Conservation (phyloP, 2,888 invertebrate species). For the Leptinotarsa haldemani region DNA sequence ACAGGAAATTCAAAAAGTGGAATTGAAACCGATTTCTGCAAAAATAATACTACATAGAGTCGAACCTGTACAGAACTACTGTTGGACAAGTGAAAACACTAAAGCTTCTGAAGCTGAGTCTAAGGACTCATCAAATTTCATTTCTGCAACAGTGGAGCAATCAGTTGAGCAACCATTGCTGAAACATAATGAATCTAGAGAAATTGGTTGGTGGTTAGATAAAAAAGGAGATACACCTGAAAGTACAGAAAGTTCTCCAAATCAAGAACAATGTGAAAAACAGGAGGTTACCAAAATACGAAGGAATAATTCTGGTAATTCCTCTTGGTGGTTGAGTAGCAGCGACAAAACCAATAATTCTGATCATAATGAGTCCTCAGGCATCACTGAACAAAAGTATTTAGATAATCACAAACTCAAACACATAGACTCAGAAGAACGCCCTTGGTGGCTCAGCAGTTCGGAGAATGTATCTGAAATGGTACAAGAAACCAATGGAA, state of each 20-base stretch:
- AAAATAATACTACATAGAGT: constrained; percentile 60
- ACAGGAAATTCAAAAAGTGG: not conserved
- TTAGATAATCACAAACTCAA: constrained; percentile 70
- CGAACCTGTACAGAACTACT: constrained; percentile 75
- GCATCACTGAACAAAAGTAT: constrained; percentile 69
- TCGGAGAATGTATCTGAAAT: constrained; percentile 62
- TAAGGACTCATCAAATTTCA: not conserved
- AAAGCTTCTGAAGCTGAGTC: constrained; percentile 37
- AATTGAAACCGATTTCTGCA: constrained; percentile 64
- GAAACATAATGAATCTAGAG: constrained; percentile 64
- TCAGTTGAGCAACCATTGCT: constrained; percentile 35
- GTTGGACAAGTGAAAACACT: constrained; percentile 67
- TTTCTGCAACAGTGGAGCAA: not conserved
- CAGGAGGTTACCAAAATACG: constrained; percentile 42
- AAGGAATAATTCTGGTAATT: constrained; percentile 53
- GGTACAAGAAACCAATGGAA: constrained; percentile 38
- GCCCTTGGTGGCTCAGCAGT: constrained; percentile 76
- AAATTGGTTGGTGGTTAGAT: constrained; percentile 79
- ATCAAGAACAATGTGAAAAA: constrained; percentile 52
- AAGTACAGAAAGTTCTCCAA: constrained; percentile 67
- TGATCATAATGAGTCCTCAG: constrained; percentile 29
- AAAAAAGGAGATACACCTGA: constrained; percentile 76
- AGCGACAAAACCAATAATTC: constrained; percentile 49
- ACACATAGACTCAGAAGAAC: constrained; percentile 77
- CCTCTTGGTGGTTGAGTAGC: constrained; percentile 53